A percentile compares a stretch with the other conserved stretches of the same genome.
Evolutionary conservation across 2,888 invertebrate genomes (phyloP).

Genomic region (Agrenia bidenticulata): DNA sequence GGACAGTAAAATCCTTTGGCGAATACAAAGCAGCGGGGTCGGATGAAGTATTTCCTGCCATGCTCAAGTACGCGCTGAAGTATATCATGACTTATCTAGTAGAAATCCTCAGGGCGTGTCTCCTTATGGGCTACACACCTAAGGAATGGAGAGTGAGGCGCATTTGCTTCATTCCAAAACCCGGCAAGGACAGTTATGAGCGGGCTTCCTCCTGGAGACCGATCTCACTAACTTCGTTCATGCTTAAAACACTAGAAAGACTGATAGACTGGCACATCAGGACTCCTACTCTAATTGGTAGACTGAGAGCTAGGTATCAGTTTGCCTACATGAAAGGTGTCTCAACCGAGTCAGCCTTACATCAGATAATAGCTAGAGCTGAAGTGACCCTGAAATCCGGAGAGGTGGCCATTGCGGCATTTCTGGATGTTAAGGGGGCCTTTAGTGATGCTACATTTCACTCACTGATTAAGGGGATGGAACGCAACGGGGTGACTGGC

Average conservation of each 20-base stretch:
- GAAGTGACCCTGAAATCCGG: constrained; percentile 20
- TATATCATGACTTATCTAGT: background rate
- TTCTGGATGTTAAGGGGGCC: constrained; percentile 52
- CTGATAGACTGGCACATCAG: constrained; percentile 16
- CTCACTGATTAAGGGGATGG: constrained; percentile 29
- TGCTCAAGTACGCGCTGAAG: background rate
- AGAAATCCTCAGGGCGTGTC: constrained; percentile 11
- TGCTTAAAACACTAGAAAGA: constrained; percentile 22
- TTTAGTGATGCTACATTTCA: constrained; percentile 45
- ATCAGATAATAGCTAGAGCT: constrained; percentile 19
- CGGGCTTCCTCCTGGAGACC: constrained; percentile 25
- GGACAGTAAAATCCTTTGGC: constrained; percentile 19
- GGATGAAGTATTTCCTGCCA: constrained; percentile 20
- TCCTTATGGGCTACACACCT: constrained; percentile 21
- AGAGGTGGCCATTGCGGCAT: constrained; percentile 33
- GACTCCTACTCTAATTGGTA: constrained; percentile 14
- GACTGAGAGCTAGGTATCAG: constrained; percentile 12
- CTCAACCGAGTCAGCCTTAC: constrained; percentile 34
- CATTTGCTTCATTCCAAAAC: constrained; percentile 23
- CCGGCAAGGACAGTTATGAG: constrained; percentile 27
- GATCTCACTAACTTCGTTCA: constrained; percentile 24
- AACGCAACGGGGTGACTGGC: constrained; percentile 5
- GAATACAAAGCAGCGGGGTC: constrained; percentile 1
- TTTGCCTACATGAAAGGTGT: constrained; percentile 32
- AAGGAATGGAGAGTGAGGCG: constrained; percentile 14